Conservation (phyloP, 1,140 invertebrate genomes). For the Aphaenogaster floridana region DNA sequence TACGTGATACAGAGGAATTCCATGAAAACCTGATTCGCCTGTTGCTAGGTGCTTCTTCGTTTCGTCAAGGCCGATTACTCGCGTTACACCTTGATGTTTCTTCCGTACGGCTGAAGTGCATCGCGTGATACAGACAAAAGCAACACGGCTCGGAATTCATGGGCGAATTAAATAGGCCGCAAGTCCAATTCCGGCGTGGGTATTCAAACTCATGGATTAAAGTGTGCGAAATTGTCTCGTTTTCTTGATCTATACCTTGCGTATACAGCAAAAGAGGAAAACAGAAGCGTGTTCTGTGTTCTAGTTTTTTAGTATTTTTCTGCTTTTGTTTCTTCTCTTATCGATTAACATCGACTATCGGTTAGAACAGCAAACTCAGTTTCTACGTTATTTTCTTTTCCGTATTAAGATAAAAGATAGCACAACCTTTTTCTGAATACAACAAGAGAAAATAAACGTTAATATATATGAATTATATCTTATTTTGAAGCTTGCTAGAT, state of each 20-base stretch:
- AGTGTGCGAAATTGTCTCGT: conserved; percentile 30
- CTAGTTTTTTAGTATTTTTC: conserved; percentile 39
- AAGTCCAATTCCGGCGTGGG: conserved; percentile 30
- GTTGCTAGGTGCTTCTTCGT: conserved; percentile 2
- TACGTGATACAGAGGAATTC: background rate
- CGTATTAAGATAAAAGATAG: conserved; percentile 27
- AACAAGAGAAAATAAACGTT: background rate
- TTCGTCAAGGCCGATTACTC: conserved; percentile 36
- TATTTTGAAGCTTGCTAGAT: background rate
- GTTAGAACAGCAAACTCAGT: background rate
- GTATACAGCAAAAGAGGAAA: background rate
- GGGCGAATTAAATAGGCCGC: conserved; percentile 38
- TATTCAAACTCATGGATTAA: conserved; percentile 37
- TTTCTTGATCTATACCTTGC: conserved; percentile 17
- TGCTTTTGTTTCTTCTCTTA: background rate
- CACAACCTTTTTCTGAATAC: background rate
- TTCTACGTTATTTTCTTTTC: background rate
- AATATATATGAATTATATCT: background rate
- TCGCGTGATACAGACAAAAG: conserved; percentile 41
- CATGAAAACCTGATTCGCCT: background rate
- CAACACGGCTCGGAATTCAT: conserved; percentile 1
- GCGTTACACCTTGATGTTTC: conserved; percentile 38
- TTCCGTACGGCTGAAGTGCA: conserved; percentile 17
- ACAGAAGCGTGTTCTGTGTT: background rate
- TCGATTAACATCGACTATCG: conserved; percentile 14